Conservation (phyloP, 2,888 invertebrate species). For the Scaptomyza cyrtandrae region DNA sequence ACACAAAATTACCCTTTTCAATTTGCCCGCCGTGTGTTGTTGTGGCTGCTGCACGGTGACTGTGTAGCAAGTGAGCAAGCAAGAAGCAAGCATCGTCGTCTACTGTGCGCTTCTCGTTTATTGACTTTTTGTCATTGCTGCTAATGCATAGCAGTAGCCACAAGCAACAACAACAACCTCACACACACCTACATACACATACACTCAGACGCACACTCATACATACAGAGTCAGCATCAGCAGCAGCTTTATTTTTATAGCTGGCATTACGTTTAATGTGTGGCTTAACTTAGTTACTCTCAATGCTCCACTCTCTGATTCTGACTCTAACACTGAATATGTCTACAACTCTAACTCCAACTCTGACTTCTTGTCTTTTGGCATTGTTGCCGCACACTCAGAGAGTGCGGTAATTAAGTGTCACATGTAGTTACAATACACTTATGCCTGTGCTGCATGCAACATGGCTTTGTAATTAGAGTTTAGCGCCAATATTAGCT, state of each 20-base stretch:
- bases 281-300: constrained; percentile 76
- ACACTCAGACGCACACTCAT: neutral
- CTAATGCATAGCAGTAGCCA: constrained; percentile 73
- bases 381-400: constrained; percentile 44
- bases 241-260: constrained; percentile 78
- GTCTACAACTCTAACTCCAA: constrained; percentile 8
- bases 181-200: constrained; percentile 34
- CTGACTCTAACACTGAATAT: constrained; percentile 11
- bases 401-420: constrained; percentile 76
- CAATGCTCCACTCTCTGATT: constrained; percentile 46
- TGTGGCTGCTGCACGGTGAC: constrained; percentile 2
- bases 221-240: constrained; percentile 39
- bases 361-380: constrained; percentile 18
- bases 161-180: constrained; percentile 25
- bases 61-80: constrained; percentile 3
- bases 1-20: constrained; percentile 82
- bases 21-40: constrained; percentile 61
- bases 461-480: constrained; percentile 77
- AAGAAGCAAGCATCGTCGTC: neutral
- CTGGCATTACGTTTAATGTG: constrained; percentile 76
- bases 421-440: constrained; percentile 81
- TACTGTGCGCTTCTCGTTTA: constrained; percentile 60
- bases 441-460: constrained; percentile 71
- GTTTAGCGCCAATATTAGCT: constrained; percentile 67
- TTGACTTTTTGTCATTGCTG: constrained; percentile 78